Base-by-base conservation (phyloP, 64 coral and sea anemone genomes). In the Pocillopora damicornis region DNA sequence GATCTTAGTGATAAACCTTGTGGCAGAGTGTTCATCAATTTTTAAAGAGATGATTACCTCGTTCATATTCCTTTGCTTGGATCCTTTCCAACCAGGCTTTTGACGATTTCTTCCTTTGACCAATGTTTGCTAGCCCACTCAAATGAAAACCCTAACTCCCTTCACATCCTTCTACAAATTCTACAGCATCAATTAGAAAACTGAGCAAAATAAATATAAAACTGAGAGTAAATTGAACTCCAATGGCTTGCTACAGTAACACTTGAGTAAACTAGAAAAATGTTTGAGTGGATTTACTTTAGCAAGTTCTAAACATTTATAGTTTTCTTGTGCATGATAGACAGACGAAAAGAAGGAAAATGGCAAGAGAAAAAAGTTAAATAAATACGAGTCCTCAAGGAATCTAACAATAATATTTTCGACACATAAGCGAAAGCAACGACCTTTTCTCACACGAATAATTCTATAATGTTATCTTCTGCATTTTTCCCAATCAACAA, bases 181-280 rank as follows among this genome's bases (percentile, higher is more conserved):
- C 65, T 56, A 85, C 64, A 57, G 81, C 62, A 22, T 73, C 72
- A 68, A 73, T 72, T 85, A 26, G 22, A 73, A 85, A 85, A 73
- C 81, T 85, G 62, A 26, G 42, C 30, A 68, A 85, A 85, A 73
- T 58, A 85, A 85, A 85, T 65, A 77, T 18, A 58, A 58, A 85
- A 85, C 64, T 73, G 22, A 83, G 57, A 85, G 65, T 85, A 85
- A 85, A 85, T 66, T 85, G 81, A 85, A 85, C 36, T 85, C 65
- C 37, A 73, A 58, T 72, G 35, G 81, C 20, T 56, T 85, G 65
- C 68, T 72, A 42, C 81, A 57, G 38, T 85, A 63, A 56, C 65
- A 42, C 35, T 26, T 57, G 37, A 72, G 72, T 85, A 85, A 85
- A 85, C 81, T 68, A 45, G 18, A 37, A 72, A 20, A 85, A 72